phyloP scores from a whole-genome alignment of 1,140 invertebrate species.

The Apis laboriosa region DNA sequence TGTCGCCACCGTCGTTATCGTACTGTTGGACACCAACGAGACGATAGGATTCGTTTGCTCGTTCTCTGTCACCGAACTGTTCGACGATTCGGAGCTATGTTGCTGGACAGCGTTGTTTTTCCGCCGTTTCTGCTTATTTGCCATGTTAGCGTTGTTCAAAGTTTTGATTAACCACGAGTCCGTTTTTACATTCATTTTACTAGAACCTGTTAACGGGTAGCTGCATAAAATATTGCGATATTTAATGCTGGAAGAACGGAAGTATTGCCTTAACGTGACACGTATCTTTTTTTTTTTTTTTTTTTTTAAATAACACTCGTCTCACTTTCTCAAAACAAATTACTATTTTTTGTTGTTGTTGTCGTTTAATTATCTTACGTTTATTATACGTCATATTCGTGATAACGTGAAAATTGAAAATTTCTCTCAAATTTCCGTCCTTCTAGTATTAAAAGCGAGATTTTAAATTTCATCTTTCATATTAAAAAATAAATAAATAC shows the following conservation, averaged over 20 bases:
- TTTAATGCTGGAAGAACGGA: conserved; percentile 48
- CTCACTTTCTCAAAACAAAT: too few species aligned
- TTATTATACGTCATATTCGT: too few species aligned
- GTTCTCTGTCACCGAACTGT: conserved; percentile 57
- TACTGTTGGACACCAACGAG: conserved; percentile 7
- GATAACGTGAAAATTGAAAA: not conserved
- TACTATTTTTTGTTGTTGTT: too few species aligned
- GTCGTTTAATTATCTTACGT: too few species aligned
- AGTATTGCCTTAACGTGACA: not conserved
- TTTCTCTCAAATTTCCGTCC: conserved; percentile 17
- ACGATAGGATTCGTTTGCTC: conserved; percentile 9
- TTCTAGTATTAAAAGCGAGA: conserved; percentile 30
- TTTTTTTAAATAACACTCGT: not conserved
- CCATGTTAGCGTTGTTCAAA: conserved; percentile 69
- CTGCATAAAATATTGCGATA: conserved; percentile 44
- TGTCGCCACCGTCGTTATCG: conserved; percentile 12
- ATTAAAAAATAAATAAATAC: too few species aligned
- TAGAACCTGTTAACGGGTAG: conserved; percentile 58
- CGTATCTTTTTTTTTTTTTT: not conserved
- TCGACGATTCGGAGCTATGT: conserved; percentile 58
- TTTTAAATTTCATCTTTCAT: not conserved
- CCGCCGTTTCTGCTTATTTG: conserved; percentile 51
- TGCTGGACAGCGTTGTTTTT: conserved; percentile 24
- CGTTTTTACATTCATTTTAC: conserved; percentile 72
- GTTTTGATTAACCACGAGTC: conserved; percentile 77